Evolutionary conservation across 2,888 invertebrate species (phyloP), one percentile per base, ranked within the genome.

Genomic region (Ceriagrion tenellum): DNA sequence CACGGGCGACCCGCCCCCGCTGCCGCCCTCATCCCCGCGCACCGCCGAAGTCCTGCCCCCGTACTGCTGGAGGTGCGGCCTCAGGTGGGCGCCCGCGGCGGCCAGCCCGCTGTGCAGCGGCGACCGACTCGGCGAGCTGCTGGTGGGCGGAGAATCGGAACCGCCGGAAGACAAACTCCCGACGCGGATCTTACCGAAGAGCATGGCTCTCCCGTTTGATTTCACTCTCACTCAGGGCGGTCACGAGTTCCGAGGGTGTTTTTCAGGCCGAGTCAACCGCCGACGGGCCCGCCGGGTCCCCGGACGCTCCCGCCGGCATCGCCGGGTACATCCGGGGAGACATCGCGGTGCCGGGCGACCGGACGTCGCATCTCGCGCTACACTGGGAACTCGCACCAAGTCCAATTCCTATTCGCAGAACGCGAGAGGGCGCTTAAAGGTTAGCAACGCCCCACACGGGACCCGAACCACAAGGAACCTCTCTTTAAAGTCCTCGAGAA

Each of bases 121-220:
- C 81, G 81, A 81, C 35, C 81, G 81, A 81, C 26, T 35, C 16
- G 81, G 81, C 16, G 69, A 69, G 69, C 13, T 69, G 56, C 12
- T 20, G 69, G 69, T 26, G 12, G 26, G 26, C 93, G 91, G 81
- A 81, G 96, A 96, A 55, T 96, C 96, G 95, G 96, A 96, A 89
- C 96, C 96, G 95, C 96, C 95, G 95, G 96, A 95, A 95, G 96
- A 81, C 81, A 81, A 35, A 1, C 81, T 35, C 16, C 81, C 81
- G 12, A 81, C 81, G 35, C 81, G 81, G 16, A 81, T 81, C 81
- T 81, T 81, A n/a, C 81, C 81, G 81, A 81, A 81, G 35, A 81
- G 81, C 81, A 81, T 81, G 30, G 35, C 74, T 10, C 30, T 30
- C 16, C 74, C 13, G 30, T 30, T 96, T 26, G 96, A 96, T 4